Base-by-base conservation (phyloP, 2,113 vertebrate genomes). In the Siniperca chuatsi region DNA sequence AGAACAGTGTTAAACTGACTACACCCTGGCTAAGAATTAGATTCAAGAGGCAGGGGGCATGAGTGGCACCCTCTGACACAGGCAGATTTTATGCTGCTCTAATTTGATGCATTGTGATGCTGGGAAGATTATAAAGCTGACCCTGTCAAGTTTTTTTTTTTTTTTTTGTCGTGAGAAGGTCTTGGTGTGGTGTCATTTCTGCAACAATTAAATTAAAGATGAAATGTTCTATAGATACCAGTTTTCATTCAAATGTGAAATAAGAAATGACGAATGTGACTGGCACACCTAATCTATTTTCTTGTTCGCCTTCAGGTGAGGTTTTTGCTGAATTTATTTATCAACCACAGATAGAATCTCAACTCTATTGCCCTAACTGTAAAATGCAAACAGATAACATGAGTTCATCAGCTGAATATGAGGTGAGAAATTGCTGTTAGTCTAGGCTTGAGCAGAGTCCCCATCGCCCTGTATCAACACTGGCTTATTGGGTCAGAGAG, bases 1-100 rank as follows among this genome's bases (percentile, higher is more conserved):
- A 76, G 73, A 89, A 60, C 71, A 23, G 66, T 44, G 76, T 72
- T 89, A 84, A 85, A 88, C 52, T 40, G 46, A 82, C 75, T 83
- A 65, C 89, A 77, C 46, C 52, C 70, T 67, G 89, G 69, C 60
- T 68, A 69, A 55, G 44, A 90, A 87, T 80, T 88, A 75, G 29
- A 75, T 82, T 87, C 72, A 62, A 64, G 18, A 78, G 46, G 65
- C 48, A 57, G 23, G 21, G 42, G n/a, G 16, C 20, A 62, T 1
- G 18, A 25, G 37, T 23, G 13, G 71, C 12, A 61, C 42, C 66
- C 37, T 8, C 78, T 60, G 55, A 65, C 10, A 37, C 69, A 37
- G 48, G 50, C 54, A 72, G 87, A 82, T 16, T 57, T 78, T 76
- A 62, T 46, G 48, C n/a, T 33, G 61, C 60, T 75, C 87, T 75